A percentile compares a stretch with the other conserved stretches of the same genome.
Evolutionary conservation across 1,140 invertebrate genomes (phyloP).

Genomic region (silkworm (Bombyx mori)): ASM3026992v2 NC_085114.1:10649001-10649500

Average conservation of each 20-base stretch:
- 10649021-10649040: too few species aligned
- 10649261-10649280: slow-evolving; percentile 88
- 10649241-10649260: slow-evolving; percentile 82
- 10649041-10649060: too few species aligned
- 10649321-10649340: slow-evolving; percentile 84
- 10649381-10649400: slow-evolving; percentile 82
- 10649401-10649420: slow-evolving; percentile 88
- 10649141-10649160: slow-evolving; percentile 60
- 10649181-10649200: slow-evolving; percentile 87
- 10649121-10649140: slow-evolving; percentile 28
- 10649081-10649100: not conserved
- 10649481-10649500: slow-evolving; percentile 48
- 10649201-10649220: slow-evolving; percentile 87
- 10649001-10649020: too few species aligned
- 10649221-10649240: slow-evolving; percentile 80
- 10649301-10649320: slow-evolving; percentile 80
- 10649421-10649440: slow-evolving; percentile 93
- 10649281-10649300: slow-evolving; percentile 88
- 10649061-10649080: too few species aligned
- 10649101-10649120: not conserved
- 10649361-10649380: slow-evolving; percentile 82
- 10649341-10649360: slow-evolving; percentile 85
- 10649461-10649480: slow-evolving; percentile 77
- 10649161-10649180: slow-evolving; percentile 88
- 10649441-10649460: slow-evolving; percentile 87